phyloP scores from a whole-genome alignment of 2,113 vertebrate species.

The Takifugu bimaculatus region DNA sequence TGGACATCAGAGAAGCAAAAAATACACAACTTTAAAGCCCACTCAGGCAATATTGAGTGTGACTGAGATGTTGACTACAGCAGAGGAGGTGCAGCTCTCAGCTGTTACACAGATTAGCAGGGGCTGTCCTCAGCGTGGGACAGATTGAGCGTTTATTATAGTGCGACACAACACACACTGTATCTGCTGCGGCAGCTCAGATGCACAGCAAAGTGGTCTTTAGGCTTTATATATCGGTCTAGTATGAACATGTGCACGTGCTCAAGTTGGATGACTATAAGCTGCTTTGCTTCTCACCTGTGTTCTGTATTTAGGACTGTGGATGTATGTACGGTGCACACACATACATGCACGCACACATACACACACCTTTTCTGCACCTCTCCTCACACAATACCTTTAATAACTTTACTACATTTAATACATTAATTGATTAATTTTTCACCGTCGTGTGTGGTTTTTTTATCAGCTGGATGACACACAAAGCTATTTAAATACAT shows the following conservation, averaged over 20 bases:
- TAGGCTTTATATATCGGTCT: constrained; percentile 9
- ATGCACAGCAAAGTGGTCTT: constrained; percentile 3
- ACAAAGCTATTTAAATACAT: too few species aligned
- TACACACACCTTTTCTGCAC: not conserved
- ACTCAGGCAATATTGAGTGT: not conserved
- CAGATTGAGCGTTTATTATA: too few species aligned
- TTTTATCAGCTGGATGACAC: too few species aligned
- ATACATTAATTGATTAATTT: too few species aligned
- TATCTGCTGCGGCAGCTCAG: not conserved
- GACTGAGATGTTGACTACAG: not conserved
- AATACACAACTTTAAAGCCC: not conserved
- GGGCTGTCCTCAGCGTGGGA: constrained; percentile 1
- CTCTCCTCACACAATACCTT: not conserved
- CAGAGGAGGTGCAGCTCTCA: constrained; percentile 5
- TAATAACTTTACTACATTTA: not conserved
- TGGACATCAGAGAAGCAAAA: constrained; percentile 1
- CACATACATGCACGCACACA: not conserved
- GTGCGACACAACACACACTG: not conserved
- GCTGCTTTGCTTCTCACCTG: constrained; percentile 34
- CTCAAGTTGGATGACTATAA: constrained; percentile 7
- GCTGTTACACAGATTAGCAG: constrained; percentile 16
- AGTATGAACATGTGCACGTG: constrained; percentile 1
- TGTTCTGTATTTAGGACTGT: not conserved
- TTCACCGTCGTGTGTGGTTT: too few species aligned
- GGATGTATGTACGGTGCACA: not conserved